Percentiles rank a stretch among this genome's conserved stretches.
Evolutionary conservation across 1,140 invertebrate genomes (phyloP).

Genomic region (Venturia canescens): DNA sequence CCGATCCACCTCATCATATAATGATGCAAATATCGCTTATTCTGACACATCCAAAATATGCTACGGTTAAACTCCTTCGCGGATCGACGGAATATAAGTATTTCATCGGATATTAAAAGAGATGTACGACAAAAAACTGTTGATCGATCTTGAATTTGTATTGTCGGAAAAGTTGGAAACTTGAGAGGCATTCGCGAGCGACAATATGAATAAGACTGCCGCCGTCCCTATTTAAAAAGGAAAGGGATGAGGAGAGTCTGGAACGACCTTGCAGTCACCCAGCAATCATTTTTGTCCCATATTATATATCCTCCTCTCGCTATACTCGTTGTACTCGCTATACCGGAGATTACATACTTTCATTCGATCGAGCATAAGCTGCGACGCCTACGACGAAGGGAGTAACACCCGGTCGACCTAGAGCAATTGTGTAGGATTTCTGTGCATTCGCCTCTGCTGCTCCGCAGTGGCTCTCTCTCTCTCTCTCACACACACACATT

Average conservation of each 20-base stretch:
- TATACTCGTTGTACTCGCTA: too few relatives aligned
- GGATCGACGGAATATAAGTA: too few relatives aligned
- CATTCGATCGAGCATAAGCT: conserved; percentile 9
- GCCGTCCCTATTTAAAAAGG: not conserved
- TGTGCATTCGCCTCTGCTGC: conserved; percentile 1
- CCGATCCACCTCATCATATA: conserved; percentile 33
- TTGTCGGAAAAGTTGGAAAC: too few relatives aligned
- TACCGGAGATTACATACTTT: not conserved
- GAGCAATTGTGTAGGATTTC: conserved; percentile 37
- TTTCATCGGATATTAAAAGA: too few relatives aligned
- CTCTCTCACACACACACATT: not conserved
- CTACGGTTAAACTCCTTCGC: too few relatives aligned
- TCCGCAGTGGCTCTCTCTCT: not conserved
- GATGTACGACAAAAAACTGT: too few relatives aligned
- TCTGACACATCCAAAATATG: too few relatives aligned
- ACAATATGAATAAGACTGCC: too few relatives aligned
- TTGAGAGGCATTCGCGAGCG: too few relatives aligned
- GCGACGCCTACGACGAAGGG: conserved; percentile 32
- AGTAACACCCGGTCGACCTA: conserved; percentile 31
- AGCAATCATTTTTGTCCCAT: not conserved
- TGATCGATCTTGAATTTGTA: too few relatives aligned
- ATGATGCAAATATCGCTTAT: too few relatives aligned
- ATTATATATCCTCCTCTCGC: too few relatives aligned
- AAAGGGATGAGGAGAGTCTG: not conserved
- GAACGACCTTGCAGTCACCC: not conserved